Evolutionary conservation across 2,797 vertebrate species (phyloP), one percentile per base, ranked within the genome.

Genomic region (Tolypeutes matacus): DNA sequence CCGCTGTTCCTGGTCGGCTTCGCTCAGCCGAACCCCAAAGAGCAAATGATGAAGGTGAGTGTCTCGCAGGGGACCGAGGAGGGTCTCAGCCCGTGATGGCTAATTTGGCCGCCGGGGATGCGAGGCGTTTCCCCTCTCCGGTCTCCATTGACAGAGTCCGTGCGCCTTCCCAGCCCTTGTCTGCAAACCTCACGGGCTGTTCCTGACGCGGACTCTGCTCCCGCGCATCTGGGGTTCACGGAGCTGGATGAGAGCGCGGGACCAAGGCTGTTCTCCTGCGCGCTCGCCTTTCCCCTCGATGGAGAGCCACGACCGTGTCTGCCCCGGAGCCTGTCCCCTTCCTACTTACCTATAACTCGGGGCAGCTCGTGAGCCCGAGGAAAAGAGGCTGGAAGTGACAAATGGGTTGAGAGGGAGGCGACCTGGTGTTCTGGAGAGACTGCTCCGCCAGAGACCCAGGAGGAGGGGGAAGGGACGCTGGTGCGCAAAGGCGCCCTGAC

Each of bases 21-120:
- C 1, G 76, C 85, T 39, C 97, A 96, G 87, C 84, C 72, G 11
- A 76, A 31, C 42, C 70, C 31, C 1, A 36, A 27, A 7, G 72
- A 78, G n/a, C 88, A 89, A 25, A 49, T 51, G 49, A 75, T 62
- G 65, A 97, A 93, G 96, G 97, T 94, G 67, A 91, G 94, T 18
- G 36, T 17, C 77, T 49, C 5, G 0, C 8, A 1, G 46, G 39
- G 25, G 36, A 58, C 27, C 42, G 18, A 20, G 80, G 42, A 27
- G 9, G 46, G 42, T 67, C 60, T 51, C 46, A 58, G 60, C 3
- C 14, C n/a, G 10, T 49, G 64, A 31, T n/a, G 36, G 53, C 0
- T 13, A 34, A 31, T 42, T 14, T 39, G 49, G 31, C 29, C 15
- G 1, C 80, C 56, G 17, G 21, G n/a, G 42, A 36, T 9, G 31